phyloP scores from a whole-genome alignment of 1,140 invertebrate species.

The Phthorimaea operculella region DNA sequence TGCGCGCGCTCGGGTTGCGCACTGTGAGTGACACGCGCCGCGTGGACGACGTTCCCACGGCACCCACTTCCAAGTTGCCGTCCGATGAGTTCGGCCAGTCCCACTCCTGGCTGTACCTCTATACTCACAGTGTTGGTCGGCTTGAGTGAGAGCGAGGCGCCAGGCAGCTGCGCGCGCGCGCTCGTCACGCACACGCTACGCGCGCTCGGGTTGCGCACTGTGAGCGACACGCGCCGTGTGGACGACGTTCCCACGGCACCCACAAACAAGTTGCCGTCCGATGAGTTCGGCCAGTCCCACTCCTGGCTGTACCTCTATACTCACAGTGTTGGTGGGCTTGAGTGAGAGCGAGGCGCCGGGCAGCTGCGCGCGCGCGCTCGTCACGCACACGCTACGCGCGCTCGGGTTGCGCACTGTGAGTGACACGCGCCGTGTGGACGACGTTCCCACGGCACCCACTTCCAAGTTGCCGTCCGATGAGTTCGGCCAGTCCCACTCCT shows the following conservation, averaged over 20 bases:
- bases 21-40: constrained; percentile 23
- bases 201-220: too few relatives aligned
- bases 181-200: constrained; percentile 15
- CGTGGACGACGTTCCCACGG: constrained; percentile 35
- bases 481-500: constrained; percentile 49
- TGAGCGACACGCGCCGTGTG: constrained; percentile 30
- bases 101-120: constrained; percentile 33
- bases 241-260: constrained; percentile 28
- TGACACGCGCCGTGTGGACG: constrained; percentile 35
- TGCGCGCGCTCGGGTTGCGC: constrained; percentile 5
- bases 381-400: constrained; percentile 13
- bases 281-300: constrained; percentile 40
- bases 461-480: constrained; percentile 25
- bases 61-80: constrained; percentile 21
- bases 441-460: constrained; percentile 24
- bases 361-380: constrained; percentile 10
- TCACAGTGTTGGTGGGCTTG: too few relatives aligned
- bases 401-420: too few relatives aligned
- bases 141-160: constrained; percentile 32
- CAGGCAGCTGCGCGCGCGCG: constrained; percentile 14
- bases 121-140: too few relatives aligned
- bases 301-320: constrained; percentile 23
- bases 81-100: constrained; percentile 33
- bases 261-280: constrained; percentile 24
- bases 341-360: constrained; percentile 30